These are phyloP conservation scores for Mellilla xanthometata DNA, from an alignment of 2,888 invertebrate genomes.

Conservation along the genomic window DNA sequence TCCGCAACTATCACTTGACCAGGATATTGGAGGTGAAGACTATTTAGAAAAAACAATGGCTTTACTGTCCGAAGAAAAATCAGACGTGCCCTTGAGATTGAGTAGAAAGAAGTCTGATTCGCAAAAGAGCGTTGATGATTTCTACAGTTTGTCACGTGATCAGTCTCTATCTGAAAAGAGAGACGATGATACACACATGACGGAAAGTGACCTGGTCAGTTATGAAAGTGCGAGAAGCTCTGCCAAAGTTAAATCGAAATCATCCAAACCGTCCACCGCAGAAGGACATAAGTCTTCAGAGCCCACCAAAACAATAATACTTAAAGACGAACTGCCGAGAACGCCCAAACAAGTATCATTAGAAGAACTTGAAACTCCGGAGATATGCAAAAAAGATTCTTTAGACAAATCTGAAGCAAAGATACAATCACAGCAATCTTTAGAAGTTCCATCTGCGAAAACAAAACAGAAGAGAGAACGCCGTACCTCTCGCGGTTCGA, in stretches of 20 bases:
- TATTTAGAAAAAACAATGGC: constrained; percentile 77
- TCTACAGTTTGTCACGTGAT: constrained; percentile 84
- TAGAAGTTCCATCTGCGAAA: constrained; percentile 38
- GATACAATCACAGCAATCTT: constrained; percentile 7
- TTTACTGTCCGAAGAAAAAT: constrained; percentile 73
- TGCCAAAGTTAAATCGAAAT: constrained; percentile 66
- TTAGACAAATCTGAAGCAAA: background rate
- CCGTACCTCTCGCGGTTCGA: constrained; percentile 69
- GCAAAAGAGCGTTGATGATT: constrained; percentile 83
- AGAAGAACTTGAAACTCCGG: background rate
- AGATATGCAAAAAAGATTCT: constrained; percentile 32
- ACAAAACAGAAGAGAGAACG: constrained; percentile 58
- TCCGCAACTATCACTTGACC: constrained; percentile 73
- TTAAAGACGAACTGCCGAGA: constrained; percentile 50
- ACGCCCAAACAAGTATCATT: constrained; percentile 29
- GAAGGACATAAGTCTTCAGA: constrained; percentile 60
- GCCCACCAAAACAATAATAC: constrained; percentile 50
- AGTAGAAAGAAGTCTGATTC: constrained; percentile 86
- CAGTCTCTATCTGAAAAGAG: constrained; percentile 79
- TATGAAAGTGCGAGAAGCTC: constrained; percentile 86
- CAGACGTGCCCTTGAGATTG: constrained; percentile 81
- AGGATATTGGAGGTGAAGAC: constrained; percentile 78
- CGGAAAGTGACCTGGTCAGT: constrained; percentile 85
- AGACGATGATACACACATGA: constrained; percentile 82
- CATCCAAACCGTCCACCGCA: constrained; percentile 54